phyloP scores from a whole-genome alignment of 64 coral and sea anemone species.

The Porites lutea region DNA sequence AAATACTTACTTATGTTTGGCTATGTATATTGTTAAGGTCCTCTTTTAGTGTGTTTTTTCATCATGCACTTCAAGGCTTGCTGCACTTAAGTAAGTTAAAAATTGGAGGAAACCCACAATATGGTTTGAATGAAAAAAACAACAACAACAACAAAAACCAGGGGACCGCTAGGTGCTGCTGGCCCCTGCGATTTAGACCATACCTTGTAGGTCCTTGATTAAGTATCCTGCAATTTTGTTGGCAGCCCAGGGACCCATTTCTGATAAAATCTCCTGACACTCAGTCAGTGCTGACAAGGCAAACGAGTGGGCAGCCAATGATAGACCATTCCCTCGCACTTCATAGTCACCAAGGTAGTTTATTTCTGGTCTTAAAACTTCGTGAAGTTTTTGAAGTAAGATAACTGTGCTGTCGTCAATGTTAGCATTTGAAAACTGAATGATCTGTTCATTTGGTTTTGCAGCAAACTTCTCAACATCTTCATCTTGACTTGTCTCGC shows the following conservation, averaged over 20 bases:
- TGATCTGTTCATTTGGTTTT: conserved; percentile 62
- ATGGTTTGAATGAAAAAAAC: too few relatives aligned
- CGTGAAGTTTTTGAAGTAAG: conserved; percentile 25
- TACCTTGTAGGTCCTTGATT: conserved; percentile 75
- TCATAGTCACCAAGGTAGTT: conserved; percentile 66
- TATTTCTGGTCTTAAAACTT: conserved; percentile 31
- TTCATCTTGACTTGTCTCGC: conserved; percentile 89
- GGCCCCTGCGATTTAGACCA: not conserved
- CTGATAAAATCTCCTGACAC: conserved; percentile 72
- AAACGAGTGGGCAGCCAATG: conserved; percentile 18
- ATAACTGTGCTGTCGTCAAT: conserved; percentile 24
- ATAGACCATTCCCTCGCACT: conserved; percentile 12
- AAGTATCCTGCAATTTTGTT: conserved; percentile 83
- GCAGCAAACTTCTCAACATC: conserved; percentile 79
- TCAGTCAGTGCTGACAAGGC: conserved; percentile 74
- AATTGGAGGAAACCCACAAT: too few relatives aligned
- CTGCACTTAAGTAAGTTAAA: too few relatives aligned
- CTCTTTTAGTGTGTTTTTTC: too few relatives aligned
- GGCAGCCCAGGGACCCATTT: conserved; percentile 84
- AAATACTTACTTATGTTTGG: too few relatives aligned
- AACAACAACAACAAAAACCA: too few relatives aligned
- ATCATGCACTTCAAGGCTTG: too few relatives aligned
- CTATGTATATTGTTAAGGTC: too few relatives aligned
- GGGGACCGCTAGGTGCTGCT: too few relatives aligned
- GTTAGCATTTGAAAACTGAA: conserved; percentile 34